Percentiles rank a stretch among this genome's conserved stretches.
These are phyloP conservation scores for Pyrgilauda ruficollis DNA, from an alignment of 2,113 vertebrate genomes.

Conservation along the genomic window DNA sequence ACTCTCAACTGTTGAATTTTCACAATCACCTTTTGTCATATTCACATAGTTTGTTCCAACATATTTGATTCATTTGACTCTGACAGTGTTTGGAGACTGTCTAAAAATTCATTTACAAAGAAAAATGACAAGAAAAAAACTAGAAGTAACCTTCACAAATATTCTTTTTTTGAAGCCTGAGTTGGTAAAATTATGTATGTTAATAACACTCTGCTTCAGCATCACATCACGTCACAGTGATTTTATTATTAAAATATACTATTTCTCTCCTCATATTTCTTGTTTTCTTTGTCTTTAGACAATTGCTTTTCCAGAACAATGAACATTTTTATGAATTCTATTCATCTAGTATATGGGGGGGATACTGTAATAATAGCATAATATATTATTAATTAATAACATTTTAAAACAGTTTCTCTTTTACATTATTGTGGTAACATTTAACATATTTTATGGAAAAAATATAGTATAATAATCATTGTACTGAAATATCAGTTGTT, in stretches of 20 bases:
- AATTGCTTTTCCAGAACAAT: neutral
- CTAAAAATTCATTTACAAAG: neutral
- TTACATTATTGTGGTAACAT: neutral
- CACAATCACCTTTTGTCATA: neutral
- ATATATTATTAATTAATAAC: neutral
- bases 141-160: neutral
- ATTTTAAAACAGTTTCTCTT: neutral
- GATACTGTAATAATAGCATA: neutral
- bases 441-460: neutral
- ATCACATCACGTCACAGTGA: neutral
- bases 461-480: neutral
- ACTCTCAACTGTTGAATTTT: neutral
- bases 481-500: neutral
- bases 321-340: neutral
- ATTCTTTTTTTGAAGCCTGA: neutral
- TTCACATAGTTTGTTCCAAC: neutral
- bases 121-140: neutral
- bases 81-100: neutral
- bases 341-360: neutral
- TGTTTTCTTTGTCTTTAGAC: neutral
- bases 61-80: neutral
- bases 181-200: neutral
- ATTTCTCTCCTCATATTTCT: neutral
- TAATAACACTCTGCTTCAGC: neutral
- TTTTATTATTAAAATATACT: neutral